Evolutionary conservation across 2,113 vertebrate genomes (phyloP).

Genomic region (Ascaphus truei): DNA sequence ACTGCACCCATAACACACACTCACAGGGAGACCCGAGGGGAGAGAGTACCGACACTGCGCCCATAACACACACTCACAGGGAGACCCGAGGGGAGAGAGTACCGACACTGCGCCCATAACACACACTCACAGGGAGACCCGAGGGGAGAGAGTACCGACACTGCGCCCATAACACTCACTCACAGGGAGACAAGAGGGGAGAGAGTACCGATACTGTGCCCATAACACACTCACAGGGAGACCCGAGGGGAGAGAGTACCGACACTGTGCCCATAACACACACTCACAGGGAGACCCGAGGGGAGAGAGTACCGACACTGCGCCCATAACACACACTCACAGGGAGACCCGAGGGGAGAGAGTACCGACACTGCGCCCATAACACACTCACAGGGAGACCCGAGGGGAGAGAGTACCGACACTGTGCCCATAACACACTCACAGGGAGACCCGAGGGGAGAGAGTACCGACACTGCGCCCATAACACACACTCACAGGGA

Average conservation of each 20-base stretch:
- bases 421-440: conserved; percentile 63
- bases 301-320: not conserved
- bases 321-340: conserved; percentile 43
- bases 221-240: too few relatives aligned
- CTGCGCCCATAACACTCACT: conserved; percentile 34
- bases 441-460: conserved; percentile 66
- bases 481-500: conserved; percentile 58
- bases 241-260: too few relatives aligned
- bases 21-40: conserved; percentile 66
- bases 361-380: not conserved
- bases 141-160: not conserved
- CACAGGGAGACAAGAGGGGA: conserved; percentile 66
- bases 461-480: not conserved
- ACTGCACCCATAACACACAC: conserved; percentile 35
- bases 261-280: conserved; percentile 61
- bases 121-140: conserved; percentile 72
- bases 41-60: not conserved
- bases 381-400: too few relatives aligned
- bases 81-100: conserved; percentile 57
- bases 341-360: conserved; percentile 63
- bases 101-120: not conserved
- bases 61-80: conserved; percentile 53
- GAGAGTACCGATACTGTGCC: not conserved
- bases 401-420: too few relatives aligned
- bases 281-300: conserved; percentile 73